A percentile compares a stretch with the other conserved stretches of the same genome.
These are phyloP conservation scores for Hydrocynus forskahlii DNA, from an alignment of 2,797 vertebrate species.

Conservation along the genomic window DNA sequence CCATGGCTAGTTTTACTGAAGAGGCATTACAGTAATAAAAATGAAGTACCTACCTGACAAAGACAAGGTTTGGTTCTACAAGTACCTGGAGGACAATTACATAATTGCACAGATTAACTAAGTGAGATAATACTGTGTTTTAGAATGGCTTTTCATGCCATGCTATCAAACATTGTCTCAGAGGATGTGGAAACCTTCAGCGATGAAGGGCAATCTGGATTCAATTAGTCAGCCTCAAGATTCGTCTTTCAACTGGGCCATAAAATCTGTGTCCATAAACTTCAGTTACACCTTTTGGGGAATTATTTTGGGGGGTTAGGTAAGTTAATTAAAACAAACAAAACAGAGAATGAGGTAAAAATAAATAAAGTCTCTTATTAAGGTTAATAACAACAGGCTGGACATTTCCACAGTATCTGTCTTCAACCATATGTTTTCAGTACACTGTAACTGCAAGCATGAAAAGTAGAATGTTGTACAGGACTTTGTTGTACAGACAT, in stretches of 20 bases:
- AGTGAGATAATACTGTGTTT: constrained; percentile 41
- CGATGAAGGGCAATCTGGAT: constrained; percentile 27
- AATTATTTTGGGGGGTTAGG: constrained; percentile 26
- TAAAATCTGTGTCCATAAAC: constrained; percentile 49
- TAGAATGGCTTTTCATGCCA: constrained; percentile 44
- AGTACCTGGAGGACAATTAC: constrained; percentile 47
- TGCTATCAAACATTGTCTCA: constrained; percentile 30
- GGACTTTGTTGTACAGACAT: background rate
- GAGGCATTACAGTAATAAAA: constrained; percentile 23
- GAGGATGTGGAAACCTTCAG: constrained; percentile 49
- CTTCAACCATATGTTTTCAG: background rate
- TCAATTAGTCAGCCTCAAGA: constrained; percentile 46
- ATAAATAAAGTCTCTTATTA: constrained; percentile 24
- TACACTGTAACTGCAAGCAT: background rate
- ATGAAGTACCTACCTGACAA: constrained; percentile 19
- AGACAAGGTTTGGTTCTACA: constrained; percentile 35
- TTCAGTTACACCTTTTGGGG: constrained; percentile 26
- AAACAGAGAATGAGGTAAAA: constrained; percentile 21
- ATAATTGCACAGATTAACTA: constrained; percentile 6
- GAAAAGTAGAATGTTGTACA: background rate
- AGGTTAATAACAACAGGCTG: background rate
- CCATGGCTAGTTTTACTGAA: constrained; percentile 28
- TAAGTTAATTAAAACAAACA: constrained; percentile 25
- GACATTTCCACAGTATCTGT: background rate
- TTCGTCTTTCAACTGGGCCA: constrained; percentile 43